Conservation (phyloP, 2,797 vertebrate species). For the Simalia tracyae region DNA sequence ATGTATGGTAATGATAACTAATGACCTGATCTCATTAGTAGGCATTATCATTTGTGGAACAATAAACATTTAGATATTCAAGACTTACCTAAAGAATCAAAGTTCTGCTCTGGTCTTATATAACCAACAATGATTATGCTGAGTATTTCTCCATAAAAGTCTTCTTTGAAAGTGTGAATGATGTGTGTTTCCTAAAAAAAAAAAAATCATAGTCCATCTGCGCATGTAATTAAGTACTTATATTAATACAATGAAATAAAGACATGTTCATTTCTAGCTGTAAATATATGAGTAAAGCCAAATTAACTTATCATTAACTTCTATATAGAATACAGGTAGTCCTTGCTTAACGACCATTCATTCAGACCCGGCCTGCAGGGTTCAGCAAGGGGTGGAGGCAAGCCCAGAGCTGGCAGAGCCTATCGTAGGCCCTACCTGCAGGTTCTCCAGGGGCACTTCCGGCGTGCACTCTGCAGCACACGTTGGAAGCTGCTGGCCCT, state of each 20-base stretch:
- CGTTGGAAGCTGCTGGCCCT: too few species aligned
- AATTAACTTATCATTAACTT: neutral
- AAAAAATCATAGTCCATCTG: neutral
- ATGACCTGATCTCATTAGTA: neutral
- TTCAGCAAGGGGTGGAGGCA: too few species aligned
- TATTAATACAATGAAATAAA: neutral
- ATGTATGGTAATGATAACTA: neutral
- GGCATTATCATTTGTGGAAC: neutral
- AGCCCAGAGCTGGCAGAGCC: too few species aligned
- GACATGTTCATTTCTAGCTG: neutral
- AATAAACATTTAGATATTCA: neutral
- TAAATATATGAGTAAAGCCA: neutral
- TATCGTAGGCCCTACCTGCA: too few species aligned
- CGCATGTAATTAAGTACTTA: neutral
- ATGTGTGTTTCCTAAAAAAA: conserved; percentile 89
- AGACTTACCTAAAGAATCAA: conserved; percentile 85
- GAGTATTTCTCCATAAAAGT: conserved; percentile 93
- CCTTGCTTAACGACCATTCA: neutral
- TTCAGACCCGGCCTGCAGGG: too few species aligned
- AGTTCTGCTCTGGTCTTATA: conserved; percentile 93
- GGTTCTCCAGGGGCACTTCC: too few species aligned
- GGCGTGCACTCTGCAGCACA: neutral
- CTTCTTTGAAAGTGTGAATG: conserved; percentile 92
- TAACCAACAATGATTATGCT: conserved; percentile 90
- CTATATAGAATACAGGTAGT: neutral